Percentiles rank a stretch among this genome's conserved stretches.
These are phyloP conservation scores for Helicoverpa zea DNA, from an alignment of 1,140 invertebrate species.

Conservation along the genomic window DNA sequence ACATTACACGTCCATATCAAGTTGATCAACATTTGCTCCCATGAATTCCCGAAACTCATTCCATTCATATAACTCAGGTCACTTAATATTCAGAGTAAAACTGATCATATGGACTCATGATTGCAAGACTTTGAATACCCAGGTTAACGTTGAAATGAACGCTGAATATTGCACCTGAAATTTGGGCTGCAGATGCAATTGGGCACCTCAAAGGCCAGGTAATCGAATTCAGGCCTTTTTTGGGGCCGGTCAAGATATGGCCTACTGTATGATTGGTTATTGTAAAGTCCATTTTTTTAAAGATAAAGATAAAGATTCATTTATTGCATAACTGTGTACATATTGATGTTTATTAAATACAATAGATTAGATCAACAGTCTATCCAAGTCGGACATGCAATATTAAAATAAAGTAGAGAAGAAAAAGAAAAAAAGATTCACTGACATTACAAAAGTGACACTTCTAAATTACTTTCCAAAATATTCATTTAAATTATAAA, in stretches of 20 bases:
- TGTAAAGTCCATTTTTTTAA: not conserved
- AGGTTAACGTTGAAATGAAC: constrained; percentile 10
- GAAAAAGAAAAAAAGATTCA: no score
- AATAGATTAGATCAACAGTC: no score
- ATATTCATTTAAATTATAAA: no score
- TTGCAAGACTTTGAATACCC: constrained; percentile 14
- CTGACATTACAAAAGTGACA: no score
- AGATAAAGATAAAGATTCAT: no score
- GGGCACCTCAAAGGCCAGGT: constrained; percentile 30
- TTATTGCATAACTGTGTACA: no score
- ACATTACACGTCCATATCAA: no score
- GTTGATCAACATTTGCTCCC: no score
- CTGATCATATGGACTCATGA: constrained; percentile 27
- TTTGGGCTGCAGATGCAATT: constrained; percentile 37
- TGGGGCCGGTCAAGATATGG: not conserved
- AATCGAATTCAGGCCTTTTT: constrained; percentile 28
- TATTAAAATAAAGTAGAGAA: no score
- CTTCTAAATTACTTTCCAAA: no score
- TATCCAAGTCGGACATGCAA: no score
- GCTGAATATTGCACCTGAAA: constrained; percentile 36
- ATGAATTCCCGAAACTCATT: not conserved
- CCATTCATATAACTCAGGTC: constrained; percentile 22
- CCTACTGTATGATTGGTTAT: not conserved
- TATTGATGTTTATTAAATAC: no score
- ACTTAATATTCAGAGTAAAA: constrained; percentile 32